Percentiles rank a stretch among this genome's conserved stretches.
Conservation (phyloP, 2,797 vertebrate genomes). For the Sorex maritimensis region DNA sequence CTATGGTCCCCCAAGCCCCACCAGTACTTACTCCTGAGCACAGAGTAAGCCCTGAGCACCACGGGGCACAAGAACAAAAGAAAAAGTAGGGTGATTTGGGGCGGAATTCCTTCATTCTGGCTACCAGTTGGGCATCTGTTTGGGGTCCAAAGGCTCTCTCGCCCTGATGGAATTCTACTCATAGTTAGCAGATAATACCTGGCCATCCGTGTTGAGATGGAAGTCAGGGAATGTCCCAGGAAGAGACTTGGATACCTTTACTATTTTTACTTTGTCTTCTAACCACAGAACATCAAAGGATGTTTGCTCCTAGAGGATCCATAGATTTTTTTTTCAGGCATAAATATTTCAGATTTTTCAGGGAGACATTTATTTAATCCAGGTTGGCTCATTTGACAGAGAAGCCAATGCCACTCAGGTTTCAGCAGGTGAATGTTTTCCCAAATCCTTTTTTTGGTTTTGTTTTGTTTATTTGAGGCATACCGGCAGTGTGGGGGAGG, state of each 20-base stretch:
- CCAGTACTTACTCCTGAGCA: too few relatives aligned
- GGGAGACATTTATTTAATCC: conserved; percentile 19
- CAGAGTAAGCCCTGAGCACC: too few relatives aligned
- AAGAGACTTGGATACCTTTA: background rate
- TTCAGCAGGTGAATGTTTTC: background rate
- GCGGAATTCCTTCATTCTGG: conserved; percentile 7
- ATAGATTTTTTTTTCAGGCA: background rate
- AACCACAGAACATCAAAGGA: conserved; percentile 21
- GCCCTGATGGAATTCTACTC: background rate
- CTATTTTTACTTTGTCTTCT: conserved; percentile 37
- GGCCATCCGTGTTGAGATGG: background rate
- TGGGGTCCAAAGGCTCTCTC: background rate
- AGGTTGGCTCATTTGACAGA: background rate
- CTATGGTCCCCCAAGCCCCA: too few relatives aligned
- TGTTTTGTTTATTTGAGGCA: too few relatives aligned
- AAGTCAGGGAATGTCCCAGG: background rate
- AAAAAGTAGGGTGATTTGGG: background rate
- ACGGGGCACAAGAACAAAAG: too few relatives aligned
- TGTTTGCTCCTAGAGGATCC: background rate
- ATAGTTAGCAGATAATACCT: background rate
- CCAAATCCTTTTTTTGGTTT: background rate
- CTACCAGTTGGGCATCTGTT: background rate
- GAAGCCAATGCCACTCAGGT: background rate
- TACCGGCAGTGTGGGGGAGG: too few relatives aligned
- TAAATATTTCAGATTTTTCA: conserved; percentile 9